Evolutionary conservation across 2,888 invertebrate genomes (phyloP), one percentile per base, ranked within the genome.

Genomic region (Amphipyra berbera): DNA sequence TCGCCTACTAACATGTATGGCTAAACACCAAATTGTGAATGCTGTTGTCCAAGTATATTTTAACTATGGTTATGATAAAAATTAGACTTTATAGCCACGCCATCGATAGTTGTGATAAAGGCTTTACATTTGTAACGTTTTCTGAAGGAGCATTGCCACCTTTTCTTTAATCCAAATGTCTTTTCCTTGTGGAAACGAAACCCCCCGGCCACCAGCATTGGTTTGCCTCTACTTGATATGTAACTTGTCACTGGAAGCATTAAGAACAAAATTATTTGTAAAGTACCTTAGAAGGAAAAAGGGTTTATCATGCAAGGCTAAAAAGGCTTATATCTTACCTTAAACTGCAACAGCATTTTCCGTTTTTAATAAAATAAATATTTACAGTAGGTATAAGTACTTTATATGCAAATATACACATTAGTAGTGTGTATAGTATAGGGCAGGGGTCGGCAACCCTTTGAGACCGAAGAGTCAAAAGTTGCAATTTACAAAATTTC

Each of bases 101-200:
- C 74, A 0, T 72, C 63, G 7, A 78, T 6, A 0, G 85, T 85
- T 15, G 78, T 78, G 45, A 85, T 72, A 55, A 73, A 79, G 6
- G 82, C 86, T 15, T 74, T 79, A 54, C 86, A 85, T 38, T 57
- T 76, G 6, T 68, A 79, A 5, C 72, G 54, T 6, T 68, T 68
- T 35, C 78, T 80, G 13, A 47, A 48, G 1, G 75, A 60, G 45
- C 84, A 84, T 21, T 80, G 78, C 82, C 82, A 85, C 38, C 83
- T 59, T 14, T 59, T 68, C 47, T 78, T 82, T 7, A 0, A 9
- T 3, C 79, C 76, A 6, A 60, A 53, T 30, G 48, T 53, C n/a
- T 68, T 73, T n/a, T 83, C 74, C 42, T 81, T 82, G 9, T 85
- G 82, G 69, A 88, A 89, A 3, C 85, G 84, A 55, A 73, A 70